Percentiles rank a stretch among this genome's conserved stretches.
phyloP scores from a whole-genome alignment of 1,140 invertebrate genomes.

The Vollenhovia emeryi region DNA sequence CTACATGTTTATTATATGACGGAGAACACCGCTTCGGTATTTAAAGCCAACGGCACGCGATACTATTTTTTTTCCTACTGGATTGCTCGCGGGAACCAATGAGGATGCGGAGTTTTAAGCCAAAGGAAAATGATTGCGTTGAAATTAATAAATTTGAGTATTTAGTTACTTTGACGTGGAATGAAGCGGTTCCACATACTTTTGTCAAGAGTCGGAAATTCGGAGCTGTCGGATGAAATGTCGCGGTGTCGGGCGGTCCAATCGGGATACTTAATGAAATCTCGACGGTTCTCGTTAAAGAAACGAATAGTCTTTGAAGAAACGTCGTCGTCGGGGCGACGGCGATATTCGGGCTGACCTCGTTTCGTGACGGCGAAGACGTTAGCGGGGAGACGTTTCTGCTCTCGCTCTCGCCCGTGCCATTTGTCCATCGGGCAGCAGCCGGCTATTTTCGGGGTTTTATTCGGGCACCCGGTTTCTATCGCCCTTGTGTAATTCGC shows the following conservation, averaged over 20 bases:
- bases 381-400: constrained; percentile 1
- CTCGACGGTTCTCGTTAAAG: constrained; percentile 53
- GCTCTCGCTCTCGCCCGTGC: constrained; percentile 32
- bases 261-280: constrained; percentile 53
- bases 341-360: constrained; percentile 48
- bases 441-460: constrained; percentile 50
- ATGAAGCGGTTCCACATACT: not conserved
- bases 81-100: no score
- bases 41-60: no score
- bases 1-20: not conserved
- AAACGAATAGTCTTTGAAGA: constrained; percentile 58
- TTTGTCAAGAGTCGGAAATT: constrained; percentile 17
- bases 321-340: constrained; percentile 33
- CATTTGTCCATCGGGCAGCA: constrained; percentile 42
- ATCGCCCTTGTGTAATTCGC: constrained; percentile 42
- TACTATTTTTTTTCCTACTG: no score
- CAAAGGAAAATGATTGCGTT: not conserved
- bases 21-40: not conserved
- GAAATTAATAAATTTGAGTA: not conserved
- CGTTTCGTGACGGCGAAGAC: constrained; percentile 40
- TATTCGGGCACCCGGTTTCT: constrained; percentile 47
- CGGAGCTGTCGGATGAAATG: not conserved
- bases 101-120: no score
- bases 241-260: not conserved
- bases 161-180: not conserved